A percentile compares a stretch with the other conserved stretches of the same genome.
Conservation (phyloP, 2,113 vertebrate genomes). For the Tichodroma muraria region DNA sequence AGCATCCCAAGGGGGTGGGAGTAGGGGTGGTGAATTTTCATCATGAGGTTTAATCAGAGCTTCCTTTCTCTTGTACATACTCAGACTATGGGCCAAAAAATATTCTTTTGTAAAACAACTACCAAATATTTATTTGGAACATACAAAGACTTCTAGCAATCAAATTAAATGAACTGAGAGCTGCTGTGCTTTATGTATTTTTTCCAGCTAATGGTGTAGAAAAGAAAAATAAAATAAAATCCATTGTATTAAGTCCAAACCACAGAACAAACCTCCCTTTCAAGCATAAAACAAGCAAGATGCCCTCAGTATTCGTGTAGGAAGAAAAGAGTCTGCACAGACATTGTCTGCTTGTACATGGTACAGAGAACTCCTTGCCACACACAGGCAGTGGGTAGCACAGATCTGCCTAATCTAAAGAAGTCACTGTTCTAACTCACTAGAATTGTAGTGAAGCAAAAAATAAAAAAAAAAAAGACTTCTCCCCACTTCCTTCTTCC, state of each 20-base stretch:
- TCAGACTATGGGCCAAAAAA: neutral
- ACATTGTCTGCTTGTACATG: neutral
- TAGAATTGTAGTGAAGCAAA: neutral
- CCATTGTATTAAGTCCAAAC: conserved; percentile 58
- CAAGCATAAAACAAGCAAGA: conserved; percentile 56
- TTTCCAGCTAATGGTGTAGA: conserved; percentile 40
- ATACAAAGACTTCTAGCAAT: conserved; percentile 43
- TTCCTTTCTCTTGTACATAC: neutral
- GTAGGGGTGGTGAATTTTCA: neutral
- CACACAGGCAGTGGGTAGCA: neutral
- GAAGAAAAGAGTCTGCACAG: conserved; percentile 16
- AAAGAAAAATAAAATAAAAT: neutral
- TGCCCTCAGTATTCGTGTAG: conserved; percentile 34
- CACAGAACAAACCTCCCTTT: conserved; percentile 64
- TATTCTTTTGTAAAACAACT: neutral
- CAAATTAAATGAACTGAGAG: conserved; percentile 46
- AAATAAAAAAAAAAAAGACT: neutral
- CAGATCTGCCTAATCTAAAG: neutral
- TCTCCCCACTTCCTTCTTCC: neutral
- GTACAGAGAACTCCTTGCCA: conserved; percentile 2
- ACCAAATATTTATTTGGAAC: conserved; percentile 52
- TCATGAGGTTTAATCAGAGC: neutral
- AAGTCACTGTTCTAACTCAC: neutral
- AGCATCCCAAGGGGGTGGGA: neutral
- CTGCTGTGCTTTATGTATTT: conserved; percentile 7